Evolutionary conservation across 1,140 invertebrate genomes (phyloP).

Genomic region (Aphelenchoides besseyi): DNA sequence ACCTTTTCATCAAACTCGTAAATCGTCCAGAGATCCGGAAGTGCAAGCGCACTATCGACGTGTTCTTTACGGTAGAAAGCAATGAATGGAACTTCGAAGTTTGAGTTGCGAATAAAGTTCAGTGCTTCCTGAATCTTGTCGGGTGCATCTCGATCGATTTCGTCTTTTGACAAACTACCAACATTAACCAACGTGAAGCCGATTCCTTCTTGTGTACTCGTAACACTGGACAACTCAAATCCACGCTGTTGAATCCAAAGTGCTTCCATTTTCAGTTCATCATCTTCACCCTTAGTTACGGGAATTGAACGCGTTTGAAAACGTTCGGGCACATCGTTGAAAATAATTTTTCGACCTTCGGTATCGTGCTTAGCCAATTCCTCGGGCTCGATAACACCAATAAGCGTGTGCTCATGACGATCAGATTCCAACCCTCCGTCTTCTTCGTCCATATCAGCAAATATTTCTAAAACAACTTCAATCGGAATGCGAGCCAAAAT

Average conservation of each 20-base stretch:
- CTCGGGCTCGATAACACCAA: constrained; percentile 80
- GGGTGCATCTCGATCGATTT: constrained; percentile 24
- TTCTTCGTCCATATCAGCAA: constrained; percentile 59
- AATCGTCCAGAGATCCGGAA: constrained; percentile 94
- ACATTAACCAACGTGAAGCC: neutral
- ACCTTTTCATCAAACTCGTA: constrained; percentile 70
- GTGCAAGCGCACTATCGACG: constrained; percentile 85
- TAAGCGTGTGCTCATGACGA: constrained; percentile 71
- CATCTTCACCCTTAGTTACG: constrained; percentile 73
- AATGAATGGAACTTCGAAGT: constrained; percentile 82
- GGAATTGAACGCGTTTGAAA: constrained; percentile 74
- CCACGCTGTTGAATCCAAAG: constrained; percentile 95
- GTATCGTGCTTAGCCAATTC: constrained; percentile 93
- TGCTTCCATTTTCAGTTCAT: constrained; percentile 87
- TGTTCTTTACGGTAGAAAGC: constrained; percentile 98
- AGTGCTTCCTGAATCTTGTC: constrained; percentile 86
- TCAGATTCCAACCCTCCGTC: constrained; percentile 62
- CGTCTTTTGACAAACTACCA: neutral
- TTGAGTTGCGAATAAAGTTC: constrained; percentile 84
- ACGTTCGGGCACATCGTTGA: constrained; percentile 66
- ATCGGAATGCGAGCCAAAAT: constrained; percentile 5
- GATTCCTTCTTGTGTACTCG: constrained; percentile 73
- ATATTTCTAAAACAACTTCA: neutral
- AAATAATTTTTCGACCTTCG: constrained; percentile 78
- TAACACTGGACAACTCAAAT: constrained; percentile 74